phyloP scores from a whole-genome alignment of 2,888 invertebrate species.

The Melanargia galathea region DNA sequence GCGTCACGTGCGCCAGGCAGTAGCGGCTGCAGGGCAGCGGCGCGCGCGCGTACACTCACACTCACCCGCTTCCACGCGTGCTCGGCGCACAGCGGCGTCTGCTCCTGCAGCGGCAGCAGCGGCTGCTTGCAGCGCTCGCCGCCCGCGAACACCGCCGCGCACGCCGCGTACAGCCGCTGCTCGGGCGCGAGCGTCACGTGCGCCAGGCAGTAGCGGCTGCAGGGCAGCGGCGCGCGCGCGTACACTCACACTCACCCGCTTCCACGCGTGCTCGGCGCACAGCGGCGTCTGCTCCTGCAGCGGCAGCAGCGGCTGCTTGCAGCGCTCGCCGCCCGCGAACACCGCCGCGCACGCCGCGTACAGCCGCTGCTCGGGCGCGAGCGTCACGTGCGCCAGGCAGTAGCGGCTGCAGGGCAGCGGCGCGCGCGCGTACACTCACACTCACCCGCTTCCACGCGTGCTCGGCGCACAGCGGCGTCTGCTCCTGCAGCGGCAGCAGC shows the following conservation, averaged over 20 bases:
- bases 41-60: no score
- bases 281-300: slow-evolving; percentile 86
- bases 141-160: slow-evolving; percentile 77
- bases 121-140: slow-evolving; percentile 75
- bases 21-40: no score
- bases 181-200: slow-evolving; percentile 94
- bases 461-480: slow-evolving; percentile 92
- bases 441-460: slow-evolving; percentile 90
- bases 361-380: slow-evolving; percentile 91
- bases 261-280: slow-evolving; percentile 92
- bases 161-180: slow-evolving; percentile 85
- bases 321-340: slow-evolving; percentile 75
- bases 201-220: slow-evolving; percentile 86
- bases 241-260: slow-evolving; percentile 86
- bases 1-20: no score
- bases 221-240: no score
- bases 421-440: no score
- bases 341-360: slow-evolving; percentile 77
- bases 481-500: slow-evolving; percentile 69
- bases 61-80: slow-evolving; percentile 90
- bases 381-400: slow-evolving; percentile 92
- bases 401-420: slow-evolving; percentile 89
- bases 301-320: slow-evolving; percentile 73
- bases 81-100: slow-evolving; percentile 92
- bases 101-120: slow-evolving; percentile 69